Conservation (phyloP, 2,797 vertebrate species). For the Sebastiscus albofasciatus region DNA sequence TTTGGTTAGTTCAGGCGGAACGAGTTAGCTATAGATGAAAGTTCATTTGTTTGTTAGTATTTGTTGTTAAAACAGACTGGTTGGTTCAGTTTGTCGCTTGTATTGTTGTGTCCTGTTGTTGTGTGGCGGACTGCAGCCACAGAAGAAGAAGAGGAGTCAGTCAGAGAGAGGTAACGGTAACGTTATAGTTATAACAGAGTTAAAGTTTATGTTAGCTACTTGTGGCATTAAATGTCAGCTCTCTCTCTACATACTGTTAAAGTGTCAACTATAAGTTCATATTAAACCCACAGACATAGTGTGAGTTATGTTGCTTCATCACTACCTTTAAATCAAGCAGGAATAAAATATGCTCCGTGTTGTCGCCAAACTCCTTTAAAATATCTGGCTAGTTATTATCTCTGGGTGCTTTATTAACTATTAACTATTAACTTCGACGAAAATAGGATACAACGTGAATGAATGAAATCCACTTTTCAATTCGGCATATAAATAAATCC, state of each 20-base stretch:
- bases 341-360: neutral
- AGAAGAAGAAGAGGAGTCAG: neutral
- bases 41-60: neutral
- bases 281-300: neutral
- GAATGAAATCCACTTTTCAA: too few species aligned
- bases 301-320: neutral
- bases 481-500: neutral
- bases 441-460: neutral
- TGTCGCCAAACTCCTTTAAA: neutral
- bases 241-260: neutral
- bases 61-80: neutral
- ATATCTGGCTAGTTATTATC: neutral
- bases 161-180: neutral
- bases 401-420: neutral
- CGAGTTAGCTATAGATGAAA: neutral
- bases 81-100: neutral
- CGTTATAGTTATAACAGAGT: neutral
- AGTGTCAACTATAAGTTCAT: neutral
- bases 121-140: constrained; percentile 1
- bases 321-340: neutral
- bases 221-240: neutral
- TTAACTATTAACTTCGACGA: neutral
- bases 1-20: neutral
- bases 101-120: neutral
- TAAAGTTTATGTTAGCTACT: neutral